These are phyloP conservation scores for Stictonetta naevosa DNA, from an alignment of 2,113 vertebrate genomes.

Conservation along the genomic window DNA sequence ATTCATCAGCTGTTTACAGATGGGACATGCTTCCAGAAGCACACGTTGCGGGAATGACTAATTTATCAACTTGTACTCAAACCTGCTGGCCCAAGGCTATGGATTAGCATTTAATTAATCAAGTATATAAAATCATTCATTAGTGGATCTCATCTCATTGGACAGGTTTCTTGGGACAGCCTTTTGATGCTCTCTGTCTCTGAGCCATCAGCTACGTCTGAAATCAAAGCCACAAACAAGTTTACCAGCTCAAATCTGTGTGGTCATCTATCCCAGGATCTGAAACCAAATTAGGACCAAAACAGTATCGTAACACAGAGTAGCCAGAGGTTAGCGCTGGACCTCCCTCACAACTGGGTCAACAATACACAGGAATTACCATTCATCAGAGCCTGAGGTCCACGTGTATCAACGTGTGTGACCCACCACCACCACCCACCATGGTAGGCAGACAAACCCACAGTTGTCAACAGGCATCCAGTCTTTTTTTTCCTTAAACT, in stretches of 20 bases:
- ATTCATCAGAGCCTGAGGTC: background rate
- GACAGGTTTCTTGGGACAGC: background rate
- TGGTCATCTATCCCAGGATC: background rate
- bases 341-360: background rate
- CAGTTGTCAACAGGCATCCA: background rate
- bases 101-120: background rate
- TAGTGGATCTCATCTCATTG: background rate
- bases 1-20: background rate
- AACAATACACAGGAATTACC: background rate
- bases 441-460: background rate
- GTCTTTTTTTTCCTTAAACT: background rate
- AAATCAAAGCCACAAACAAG: background rate
- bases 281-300: background rate
- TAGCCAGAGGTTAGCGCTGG: background rate
- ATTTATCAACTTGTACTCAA: background rate
- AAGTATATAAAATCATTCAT: background rate
- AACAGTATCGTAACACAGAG: background rate
- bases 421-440: background rate
- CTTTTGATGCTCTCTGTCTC: background rate
- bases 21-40: background rate
- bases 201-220: background rate
- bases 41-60: background rate
- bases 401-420: background rate
- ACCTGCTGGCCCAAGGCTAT: background rate
- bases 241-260: background rate